These are phyloP conservation scores for Takifugu ocellatus DNA, from an alignment of 2,797 vertebrate species.

Conservation along the genomic window DNA sequence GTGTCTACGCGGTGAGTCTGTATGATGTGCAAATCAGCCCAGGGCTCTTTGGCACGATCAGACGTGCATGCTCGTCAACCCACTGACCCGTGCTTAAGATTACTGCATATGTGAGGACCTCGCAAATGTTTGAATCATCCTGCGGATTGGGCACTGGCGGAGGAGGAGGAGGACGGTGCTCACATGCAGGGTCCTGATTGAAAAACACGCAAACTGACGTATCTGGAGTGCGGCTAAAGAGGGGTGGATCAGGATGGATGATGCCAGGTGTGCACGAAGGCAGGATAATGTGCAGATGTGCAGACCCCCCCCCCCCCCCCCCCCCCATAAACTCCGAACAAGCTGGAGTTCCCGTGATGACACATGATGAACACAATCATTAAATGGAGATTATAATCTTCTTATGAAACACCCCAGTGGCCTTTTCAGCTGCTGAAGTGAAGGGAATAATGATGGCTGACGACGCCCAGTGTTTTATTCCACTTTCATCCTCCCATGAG, in stretches of 20 bases:
- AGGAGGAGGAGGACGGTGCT: constrained; percentile 14
- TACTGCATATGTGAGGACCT: constrained; percentile 41
- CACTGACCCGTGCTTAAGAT: constrained; percentile 60
- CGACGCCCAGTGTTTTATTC: constrained; percentile 12
- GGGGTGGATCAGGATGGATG: background rate
- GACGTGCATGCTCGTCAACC: constrained; percentile 41
- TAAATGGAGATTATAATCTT: constrained; percentile 35
- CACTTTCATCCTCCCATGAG: background rate
- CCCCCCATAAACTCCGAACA: background rate
- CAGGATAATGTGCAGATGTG: background rate
- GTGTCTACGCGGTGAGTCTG: constrained; percentile 34
- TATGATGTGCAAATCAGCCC: constrained; percentile 54
- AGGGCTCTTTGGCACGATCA: constrained; percentile 53
- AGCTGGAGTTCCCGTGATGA: constrained; percentile 10
- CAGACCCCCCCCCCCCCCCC: too few relatives aligned
- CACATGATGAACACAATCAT: constrained; percentile 26
- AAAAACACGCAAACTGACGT: constrained; percentile 36
- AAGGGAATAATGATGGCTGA: constrained; percentile 26
- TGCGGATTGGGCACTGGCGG: constrained; percentile 5
- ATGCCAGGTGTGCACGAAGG: too few relatives aligned
- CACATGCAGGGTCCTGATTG: constrained; percentile 13
- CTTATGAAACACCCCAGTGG: constrained; percentile 14
- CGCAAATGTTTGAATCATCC: constrained; percentile 22
- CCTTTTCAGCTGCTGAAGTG: constrained; percentile 36
- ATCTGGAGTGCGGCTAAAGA: constrained; percentile 3